Conservation (phyloP, 2,888 invertebrate genomes). For the Rhagonycha lutea region DNA sequence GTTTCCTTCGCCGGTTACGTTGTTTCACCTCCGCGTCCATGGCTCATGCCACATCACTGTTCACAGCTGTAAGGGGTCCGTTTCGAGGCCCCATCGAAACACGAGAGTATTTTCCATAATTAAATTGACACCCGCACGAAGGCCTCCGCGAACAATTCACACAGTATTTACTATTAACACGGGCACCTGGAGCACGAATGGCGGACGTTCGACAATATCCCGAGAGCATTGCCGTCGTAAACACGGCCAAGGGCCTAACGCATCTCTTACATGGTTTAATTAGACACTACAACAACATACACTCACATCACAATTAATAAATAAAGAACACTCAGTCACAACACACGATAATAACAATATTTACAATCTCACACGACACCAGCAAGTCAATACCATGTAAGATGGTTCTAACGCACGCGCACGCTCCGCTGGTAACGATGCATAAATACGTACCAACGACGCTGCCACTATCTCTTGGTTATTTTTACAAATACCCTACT, state of each 20-base stretch:
- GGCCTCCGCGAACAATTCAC: conserved; percentile 53
- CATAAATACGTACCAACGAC: conserved; percentile 51
- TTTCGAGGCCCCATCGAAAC: conserved; percentile 54
- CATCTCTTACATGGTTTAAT: conserved; percentile 22
- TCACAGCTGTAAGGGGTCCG: conserved; percentile 55
- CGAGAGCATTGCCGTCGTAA: conserved; percentile 53
- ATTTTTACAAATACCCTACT: conserved; percentile 19
- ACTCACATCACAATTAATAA: conserved; percentile 57
- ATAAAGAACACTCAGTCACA: conserved; percentile 59
- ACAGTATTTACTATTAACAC: conserved; percentile 59
- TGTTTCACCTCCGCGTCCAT: conserved; percentile 86
- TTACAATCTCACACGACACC: conserved; percentile 67
- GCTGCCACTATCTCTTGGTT: conserved; percentile 22
- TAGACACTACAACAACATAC: conserved; percentile 47
- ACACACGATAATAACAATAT: conserved; percentile 65
- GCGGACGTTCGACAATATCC: conserved; percentile 75
- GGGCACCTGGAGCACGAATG: conserved; percentile 70
- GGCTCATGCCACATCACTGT: conserved; percentile 58
- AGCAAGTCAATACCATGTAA: conserved; percentile 74
- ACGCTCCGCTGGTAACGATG: conserved; percentile 61
- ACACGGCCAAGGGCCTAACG: conserved; percentile 19
- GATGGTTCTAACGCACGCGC: conserved; percentile 69
- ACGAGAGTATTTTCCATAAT: conserved; percentile 13
- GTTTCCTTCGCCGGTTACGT: conserved; percentile 86
- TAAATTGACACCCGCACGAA: conserved; percentile 54